phyloP scores from a whole-genome alignment of 2,888 invertebrate genomes.

The Branchellion lobata region DNA sequence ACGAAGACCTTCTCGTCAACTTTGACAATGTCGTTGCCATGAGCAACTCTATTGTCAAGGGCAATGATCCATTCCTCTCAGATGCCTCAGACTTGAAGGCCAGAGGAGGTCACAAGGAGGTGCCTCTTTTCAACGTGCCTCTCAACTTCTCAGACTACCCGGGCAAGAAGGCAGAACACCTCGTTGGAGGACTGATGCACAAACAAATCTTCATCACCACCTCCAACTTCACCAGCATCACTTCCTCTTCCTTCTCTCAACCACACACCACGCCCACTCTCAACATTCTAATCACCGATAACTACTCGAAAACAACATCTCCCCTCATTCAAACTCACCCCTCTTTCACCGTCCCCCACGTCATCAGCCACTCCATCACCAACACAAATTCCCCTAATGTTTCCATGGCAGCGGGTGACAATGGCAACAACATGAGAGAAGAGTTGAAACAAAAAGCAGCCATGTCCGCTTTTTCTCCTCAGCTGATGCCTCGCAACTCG shows the following conservation, averaged over 20 bases:
- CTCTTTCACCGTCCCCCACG: background rate
- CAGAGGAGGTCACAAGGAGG: background rate
- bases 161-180: background rate
- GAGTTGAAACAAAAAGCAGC: background rate
- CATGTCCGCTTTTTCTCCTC: background rate
- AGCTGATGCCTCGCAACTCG: background rate
- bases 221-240: constrained; percentile 12
- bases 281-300: constrained; percentile 4
- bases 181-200: background rate
- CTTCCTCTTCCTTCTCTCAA: background rate
- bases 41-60: constrained; percentile 39
- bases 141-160: background rate
- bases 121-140: background rate
- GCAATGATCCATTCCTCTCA: constrained; percentile 46
- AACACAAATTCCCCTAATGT: background rate
- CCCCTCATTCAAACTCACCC: constrained; percentile 4
- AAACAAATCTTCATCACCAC: constrained; percentile 5
- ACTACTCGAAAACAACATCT: constrained; percentile 4
- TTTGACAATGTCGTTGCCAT: background rate
- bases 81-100: constrained; percentile 35
- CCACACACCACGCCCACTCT: background rate
- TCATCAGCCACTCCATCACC: background rate
- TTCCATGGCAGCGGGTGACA: background rate
- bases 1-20: constrained; percentile 24
- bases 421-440: background rate